Percentiles rank a stretch among this genome's conserved stretches.
These are phyloP conservation scores for Microcebus lehilahytsara DNA, from an alignment of 2,113 vertebrate genomes.

Conservation along the genomic window DNA sequence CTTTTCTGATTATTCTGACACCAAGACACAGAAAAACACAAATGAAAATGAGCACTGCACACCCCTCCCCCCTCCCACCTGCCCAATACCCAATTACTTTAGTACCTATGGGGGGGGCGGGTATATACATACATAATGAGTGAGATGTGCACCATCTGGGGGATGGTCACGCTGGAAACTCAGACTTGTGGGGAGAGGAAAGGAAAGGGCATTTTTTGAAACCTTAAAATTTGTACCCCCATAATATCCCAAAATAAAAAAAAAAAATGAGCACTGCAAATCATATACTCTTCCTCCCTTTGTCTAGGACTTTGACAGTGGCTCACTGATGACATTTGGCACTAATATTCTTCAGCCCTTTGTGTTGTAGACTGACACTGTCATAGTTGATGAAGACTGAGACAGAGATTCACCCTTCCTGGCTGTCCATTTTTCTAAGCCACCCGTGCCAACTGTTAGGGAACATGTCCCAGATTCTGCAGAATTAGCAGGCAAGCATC, in stretches of 20 bases:
- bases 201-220: no score
- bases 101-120: no score
- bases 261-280: neutral
- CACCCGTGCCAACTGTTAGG: slow-evolving; percentile 51
- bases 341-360: neutral
- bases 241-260: neutral
- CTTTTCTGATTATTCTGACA: neutral
- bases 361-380: neutral
- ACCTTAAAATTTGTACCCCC: no score
- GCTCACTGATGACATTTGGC: neutral
- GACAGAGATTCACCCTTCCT: neutral
- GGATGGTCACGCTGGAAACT: no score
- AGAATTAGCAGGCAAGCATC: slow-evolving; percentile 34
- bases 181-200: no score
- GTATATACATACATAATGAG: no score
- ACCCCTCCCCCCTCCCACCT: no score
- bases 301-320: neutral
- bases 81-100: no score
- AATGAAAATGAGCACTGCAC: neutral
- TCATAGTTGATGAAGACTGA: neutral
- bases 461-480: slow-evolving; percentile 39
- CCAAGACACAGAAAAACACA: neutral
- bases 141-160: no score
- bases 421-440: slow-evolving; percentile 7
- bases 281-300: neutral